These are phyloP conservation scores for pig (Sus scrofa) DNA, from an alignment of 2,113 vertebrate genomes.

Conservation along the genomic window T2T-Sscrofa CM000817.6:4547501-4548000, in stretches of 20 bases:
- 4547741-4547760: neutral
- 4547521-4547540: too few relatives aligned
- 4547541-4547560: accelerated
- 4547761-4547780: accelerated
- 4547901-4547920: neutral
- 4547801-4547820: neutral
- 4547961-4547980: neutral
- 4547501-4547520: neutral
- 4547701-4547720: accelerated
- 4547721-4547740: accelerated
- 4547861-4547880: neutral
- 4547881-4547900: accelerated
- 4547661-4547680: neutral
- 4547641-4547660: accelerated
- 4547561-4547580: accelerated
- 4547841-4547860: accelerated
- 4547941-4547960: neutral
- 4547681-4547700: neutral
- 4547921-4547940: neutral
- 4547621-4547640: accelerated
- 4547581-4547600: neutral
- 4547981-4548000: too few relatives aligned
- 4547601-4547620: accelerated
- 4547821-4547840: accelerated
- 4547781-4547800: accelerated